Conservation (phyloP, 2,888 invertebrate genomes). For the Neuroscelio doddi region DNA sequence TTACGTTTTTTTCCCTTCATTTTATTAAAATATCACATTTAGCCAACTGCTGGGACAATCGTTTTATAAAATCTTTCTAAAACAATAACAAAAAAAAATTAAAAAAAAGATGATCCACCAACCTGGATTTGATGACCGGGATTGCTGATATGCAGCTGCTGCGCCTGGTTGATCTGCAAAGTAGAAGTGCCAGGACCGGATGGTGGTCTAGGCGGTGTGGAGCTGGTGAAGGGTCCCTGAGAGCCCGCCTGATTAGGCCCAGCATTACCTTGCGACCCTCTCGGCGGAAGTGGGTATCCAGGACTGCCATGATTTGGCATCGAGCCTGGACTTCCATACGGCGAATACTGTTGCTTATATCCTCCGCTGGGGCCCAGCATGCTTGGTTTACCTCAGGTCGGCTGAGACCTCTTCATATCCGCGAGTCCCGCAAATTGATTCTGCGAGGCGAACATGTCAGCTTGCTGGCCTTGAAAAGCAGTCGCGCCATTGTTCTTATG, state of each 20-base stretch:
- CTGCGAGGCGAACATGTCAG: slow-evolving; percentile 63
- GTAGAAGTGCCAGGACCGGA: slow-evolving; percentile 76
- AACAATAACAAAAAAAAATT: neutral
- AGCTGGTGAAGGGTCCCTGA: slow-evolving; percentile 72
- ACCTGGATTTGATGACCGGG: slow-evolving; percentile 88
- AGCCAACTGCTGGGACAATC: too few species aligned
- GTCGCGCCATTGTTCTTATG: slow-evolving; percentile 65
- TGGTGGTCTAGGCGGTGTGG: slow-evolving; percentile 74
- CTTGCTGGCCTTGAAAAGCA: slow-evolving; percentile 49
- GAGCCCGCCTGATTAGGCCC: slow-evolving; percentile 69
- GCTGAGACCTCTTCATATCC: slow-evolving; percentile 72
- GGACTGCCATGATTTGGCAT: slow-evolving; percentile 75
- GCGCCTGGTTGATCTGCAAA: slow-evolving; percentile 90
- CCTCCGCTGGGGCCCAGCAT: slow-evolving; percentile 66
- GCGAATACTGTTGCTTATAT: slow-evolving; percentile 79
- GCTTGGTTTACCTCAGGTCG: slow-evolving; percentile 65
- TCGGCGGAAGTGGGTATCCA: slow-evolving; percentile 72
- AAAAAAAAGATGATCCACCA: slow-evolving; percentile 58
- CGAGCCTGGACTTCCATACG: slow-evolving; percentile 79
- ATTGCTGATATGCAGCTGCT: slow-evolving; percentile 89
- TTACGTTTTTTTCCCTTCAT: too few species aligned
- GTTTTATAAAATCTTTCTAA: too few species aligned
- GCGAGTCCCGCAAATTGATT: slow-evolving; percentile 60
- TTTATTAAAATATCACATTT: too few species aligned
- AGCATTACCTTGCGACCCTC: slow-evolving; percentile 65